Conservation (phyloP, 2,113 vertebrate species). For the Notothenia rossii region DNA sequence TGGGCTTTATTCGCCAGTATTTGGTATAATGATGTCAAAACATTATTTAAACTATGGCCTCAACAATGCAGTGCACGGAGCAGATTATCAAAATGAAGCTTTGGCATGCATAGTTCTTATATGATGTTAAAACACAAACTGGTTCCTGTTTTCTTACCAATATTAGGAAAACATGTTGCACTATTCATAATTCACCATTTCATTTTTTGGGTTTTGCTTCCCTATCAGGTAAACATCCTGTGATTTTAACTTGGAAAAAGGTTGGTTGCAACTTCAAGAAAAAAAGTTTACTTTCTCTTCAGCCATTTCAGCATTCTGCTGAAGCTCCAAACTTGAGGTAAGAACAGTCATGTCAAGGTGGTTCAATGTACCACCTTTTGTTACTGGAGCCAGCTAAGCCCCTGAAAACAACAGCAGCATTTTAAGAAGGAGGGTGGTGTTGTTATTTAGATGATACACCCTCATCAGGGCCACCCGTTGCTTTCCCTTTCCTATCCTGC, state of each 20-base stretch:
- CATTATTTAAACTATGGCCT: not conserved
- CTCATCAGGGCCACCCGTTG: slow-evolving; percentile 33
- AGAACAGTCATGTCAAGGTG: slow-evolving; percentile 73
- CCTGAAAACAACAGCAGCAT: slow-evolving; percentile 64
- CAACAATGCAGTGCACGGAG: not conserved
- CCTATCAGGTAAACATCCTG: not conserved
- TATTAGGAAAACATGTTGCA: not conserved
- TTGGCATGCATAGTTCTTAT: not conserved
- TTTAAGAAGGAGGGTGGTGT: slow-evolving; percentile 46
- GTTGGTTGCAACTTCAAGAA: slow-evolving; percentile 13
- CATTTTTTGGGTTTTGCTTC: not conserved
- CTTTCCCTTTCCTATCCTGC: not conserved
- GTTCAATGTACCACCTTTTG: slow-evolving; percentile 55
- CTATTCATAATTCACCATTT: not conserved
- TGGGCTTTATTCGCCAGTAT: not conserved
- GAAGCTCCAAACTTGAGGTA: slow-evolving; percentile 51
- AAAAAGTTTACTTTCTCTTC: slow-evolving; percentile 30
- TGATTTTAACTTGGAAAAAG: not conserved
- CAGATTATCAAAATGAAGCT: not conserved
- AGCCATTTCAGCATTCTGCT: slow-evolving; percentile 54
- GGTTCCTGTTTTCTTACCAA: not conserved
- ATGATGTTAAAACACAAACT: not conserved
- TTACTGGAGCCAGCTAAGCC: slow-evolving; percentile 51
- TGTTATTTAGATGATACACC: slow-evolving; percentile 55
- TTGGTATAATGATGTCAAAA: slow-evolving; percentile 10